Evolutionary conservation across 1,140 invertebrate species (phyloP), one percentile per base, ranked within the genome.

Genomic region (Zaprionus ornatus): DNA sequence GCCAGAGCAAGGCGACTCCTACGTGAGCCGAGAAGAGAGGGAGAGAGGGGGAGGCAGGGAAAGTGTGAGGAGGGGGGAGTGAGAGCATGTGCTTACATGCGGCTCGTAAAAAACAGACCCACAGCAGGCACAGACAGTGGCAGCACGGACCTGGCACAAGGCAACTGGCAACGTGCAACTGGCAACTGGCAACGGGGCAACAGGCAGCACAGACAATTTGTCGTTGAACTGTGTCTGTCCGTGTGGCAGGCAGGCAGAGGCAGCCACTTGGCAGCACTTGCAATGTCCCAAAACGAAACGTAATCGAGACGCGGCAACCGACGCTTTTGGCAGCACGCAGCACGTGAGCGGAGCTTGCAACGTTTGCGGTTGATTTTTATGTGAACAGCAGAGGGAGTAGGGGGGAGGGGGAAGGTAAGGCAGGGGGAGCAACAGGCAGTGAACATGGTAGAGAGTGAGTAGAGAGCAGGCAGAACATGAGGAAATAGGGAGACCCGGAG

Each of bases 301-400:
- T 80, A 80, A 80, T 80, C 77, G 77, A 77, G 77, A 71, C 77
- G 80, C 68, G 72, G 66, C 77, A 2, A 27, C 71, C 62, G 80
- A 87, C n/a, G 40, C 84, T 86, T 88, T 86, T 86, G 83, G 83
- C 83, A 88, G n/a, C 83, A 88, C 83, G 83, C 83, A 83, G 83
- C 83, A 83, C 83, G 83, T 87, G 83, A 87, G 84, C 40, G 40
- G n/a, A 17, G 63, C 70, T 82, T 62, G 66, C 15, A n/a, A 0
- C 40, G 40, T 42, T 66, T 72, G 64, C 63, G 71, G 60, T 80
- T 67, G 62, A 75, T 59, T 75, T 72, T 65, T 76, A 71, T 76
- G 74, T 12, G 45, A 1, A 40, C 23, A 52, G 48, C 23, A 25
- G 32, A 15, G 48, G 32, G 17, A 13, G 27, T n/a, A n/a, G 15